These are phyloP conservation scores for Hemithea aestivaria DNA, from an alignment of 2,888 invertebrate species.

Conservation along the genomic window DNA sequence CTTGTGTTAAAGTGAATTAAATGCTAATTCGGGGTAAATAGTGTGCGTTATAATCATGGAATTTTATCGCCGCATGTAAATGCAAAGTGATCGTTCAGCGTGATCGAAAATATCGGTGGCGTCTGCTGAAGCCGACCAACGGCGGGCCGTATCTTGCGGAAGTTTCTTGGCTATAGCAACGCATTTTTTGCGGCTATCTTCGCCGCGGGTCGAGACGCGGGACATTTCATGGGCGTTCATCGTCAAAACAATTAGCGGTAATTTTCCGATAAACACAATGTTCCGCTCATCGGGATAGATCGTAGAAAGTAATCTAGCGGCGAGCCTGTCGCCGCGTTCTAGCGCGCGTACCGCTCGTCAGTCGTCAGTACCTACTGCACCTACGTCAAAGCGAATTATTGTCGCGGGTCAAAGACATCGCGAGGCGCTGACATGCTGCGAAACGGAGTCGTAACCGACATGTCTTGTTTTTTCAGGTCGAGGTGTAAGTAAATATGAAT, in stretches of 20 bases:
- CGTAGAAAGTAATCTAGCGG: constrained; percentile 47
- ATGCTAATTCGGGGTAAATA: constrained; percentile 54
- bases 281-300: constrained; percentile 37
- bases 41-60: constrained; percentile 59
- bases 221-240: constrained; percentile 60
- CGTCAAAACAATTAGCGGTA: constrained; percentile 57
- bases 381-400: constrained; percentile 55
- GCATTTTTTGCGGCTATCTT: constrained; percentile 73
- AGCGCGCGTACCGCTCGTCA: constrained; percentile 54
- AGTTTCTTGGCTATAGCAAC: constrained; percentile 72
- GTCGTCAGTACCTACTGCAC: constrained; percentile 42
- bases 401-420: constrained; percentile 75
- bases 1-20: constrained; percentile 56
- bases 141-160: constrained; percentile 65
- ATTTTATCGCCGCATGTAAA: constrained; percentile 50
- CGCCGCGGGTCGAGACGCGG: constrained; percentile 48
- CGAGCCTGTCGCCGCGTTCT: constrained; percentile 54
- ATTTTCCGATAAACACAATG: constrained; percentile 45
- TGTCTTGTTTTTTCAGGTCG: constrained; percentile 62
- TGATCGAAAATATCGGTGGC: constrained; percentile 43
- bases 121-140: constrained; percentile 45
- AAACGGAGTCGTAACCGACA: constrained; percentile 46
- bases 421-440: constrained; percentile 37
- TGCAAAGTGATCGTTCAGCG: constrained; percentile 47
- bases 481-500: constrained; percentile 70